These are phyloP conservation scores for Cisticola juncidis DNA, from an alignment of 2,113 vertebrate species.

Conservation along the genomic window DNA sequence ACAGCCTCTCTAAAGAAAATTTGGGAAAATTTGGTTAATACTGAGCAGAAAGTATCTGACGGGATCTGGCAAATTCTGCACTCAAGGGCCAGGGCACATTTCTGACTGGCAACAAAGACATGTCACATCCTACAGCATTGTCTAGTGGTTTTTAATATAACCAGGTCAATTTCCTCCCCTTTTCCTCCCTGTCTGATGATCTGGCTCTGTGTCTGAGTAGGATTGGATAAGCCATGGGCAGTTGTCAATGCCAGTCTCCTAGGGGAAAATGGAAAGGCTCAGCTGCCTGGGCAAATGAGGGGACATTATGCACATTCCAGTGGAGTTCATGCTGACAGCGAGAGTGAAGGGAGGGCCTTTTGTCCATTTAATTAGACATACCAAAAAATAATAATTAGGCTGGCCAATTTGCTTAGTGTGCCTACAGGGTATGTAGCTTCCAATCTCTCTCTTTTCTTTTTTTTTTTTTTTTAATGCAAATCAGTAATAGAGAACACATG, in stretches of 20 bases:
- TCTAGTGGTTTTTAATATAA: neutral
- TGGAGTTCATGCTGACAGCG: neutral
- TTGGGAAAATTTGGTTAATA: neutral
- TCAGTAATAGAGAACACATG: slow-evolving; percentile 5
- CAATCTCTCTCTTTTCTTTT: neutral
- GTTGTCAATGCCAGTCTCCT: neutral
- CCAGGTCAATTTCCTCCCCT: neutral
- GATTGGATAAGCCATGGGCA: neutral
- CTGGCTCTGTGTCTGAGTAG: neutral
- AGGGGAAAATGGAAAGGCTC: slow-evolving; percentile 8
- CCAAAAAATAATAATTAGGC: slow-evolving; percentile 69
- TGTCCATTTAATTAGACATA: slow-evolving; percentile 64
- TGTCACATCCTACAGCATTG: neutral
- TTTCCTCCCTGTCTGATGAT: neutral
- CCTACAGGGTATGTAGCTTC: slow-evolving; percentile 46
- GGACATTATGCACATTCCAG: slow-evolving; percentile 52
- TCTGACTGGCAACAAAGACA: neutral
- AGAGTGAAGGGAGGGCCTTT: slow-evolving; percentile 46
- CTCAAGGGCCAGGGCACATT: rapidly evolving
- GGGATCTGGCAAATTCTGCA: neutral
- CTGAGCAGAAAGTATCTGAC: neutral
- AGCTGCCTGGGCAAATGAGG: slow-evolving; percentile 28
- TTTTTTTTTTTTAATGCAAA: neutral
- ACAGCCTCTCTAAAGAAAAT: neutral
- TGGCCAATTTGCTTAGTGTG: slow-evolving; percentile 52